Evolutionary conservation across 2,888 invertebrate species (phyloP), one percentile per base, ranked within the genome.

Genomic region (Callyntrura guangdongensis): DNA sequence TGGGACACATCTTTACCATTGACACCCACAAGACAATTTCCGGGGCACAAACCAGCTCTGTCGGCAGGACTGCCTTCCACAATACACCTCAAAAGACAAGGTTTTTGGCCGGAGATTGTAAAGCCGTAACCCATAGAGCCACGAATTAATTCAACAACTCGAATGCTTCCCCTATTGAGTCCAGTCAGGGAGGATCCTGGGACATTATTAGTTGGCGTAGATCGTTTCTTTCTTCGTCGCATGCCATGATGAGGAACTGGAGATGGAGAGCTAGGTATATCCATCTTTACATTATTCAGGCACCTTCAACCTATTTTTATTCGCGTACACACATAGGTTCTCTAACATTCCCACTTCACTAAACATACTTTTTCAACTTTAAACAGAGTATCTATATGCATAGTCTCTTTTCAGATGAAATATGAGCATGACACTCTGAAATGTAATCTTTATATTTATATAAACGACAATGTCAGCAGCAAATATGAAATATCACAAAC

Each of bases 51-150:
- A 0, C 99, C 99, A 45, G 98, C 98, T 91, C 97, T 96, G 94
- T 98, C 98, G 0, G 99, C 99, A 1, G 99, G 98, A 91, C 98
- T 98, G 93, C 97, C 97, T 74, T 96, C 96, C 0, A 98, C 98
- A 94, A 99, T 99, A 94, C 98, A 98, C 83, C 98, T 98, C 89
- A 99, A 96, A 92, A 99, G 98, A 95, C 99, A 99, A 0, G 99
- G 99, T 94, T 98, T 97, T 95, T 99, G 99, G 2, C 99, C 99
- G 0, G 99, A 98, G 94, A 99, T 99, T 25, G 99, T 99, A 95
- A 99, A 99, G n/a, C 99, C 99, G 95, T 98, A 99, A 9, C 99
- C 99, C 94, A 97, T 97, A 91, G 96, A 96, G 2, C 99, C 98
- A 92, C 99, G 96, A 9, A 97, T 96, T 64, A 99, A 97, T 94